These are phyloP conservation scores for Neolamprologus devosi DNA, from an alignment of 2,113 vertebrate genomes.

Conservation along the genomic window DNA sequence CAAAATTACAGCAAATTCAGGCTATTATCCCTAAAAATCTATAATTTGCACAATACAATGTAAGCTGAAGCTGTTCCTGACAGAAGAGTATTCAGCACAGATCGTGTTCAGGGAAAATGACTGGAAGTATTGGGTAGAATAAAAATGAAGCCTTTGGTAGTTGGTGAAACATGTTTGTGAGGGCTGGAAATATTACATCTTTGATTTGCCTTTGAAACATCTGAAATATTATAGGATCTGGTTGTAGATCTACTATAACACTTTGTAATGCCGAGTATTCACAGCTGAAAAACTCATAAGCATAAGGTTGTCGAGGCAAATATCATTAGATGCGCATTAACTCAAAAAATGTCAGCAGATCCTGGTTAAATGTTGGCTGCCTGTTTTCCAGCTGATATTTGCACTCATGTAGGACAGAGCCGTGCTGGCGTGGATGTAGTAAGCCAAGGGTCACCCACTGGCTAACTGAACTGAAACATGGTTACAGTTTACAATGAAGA, in stretches of 20 bases:
- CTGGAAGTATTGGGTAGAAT: background rate
- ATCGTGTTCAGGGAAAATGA: background rate
- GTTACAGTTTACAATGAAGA: background rate
- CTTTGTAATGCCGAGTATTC: background rate
- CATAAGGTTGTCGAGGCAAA: background rate
- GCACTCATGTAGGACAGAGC: background rate
- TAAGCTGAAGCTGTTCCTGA: background rate
- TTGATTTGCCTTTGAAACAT: background rate
- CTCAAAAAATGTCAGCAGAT: background rate
- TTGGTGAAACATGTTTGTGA: background rate
- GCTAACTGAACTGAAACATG: background rate
- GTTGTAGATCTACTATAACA: background rate
- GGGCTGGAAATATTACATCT: background rate
- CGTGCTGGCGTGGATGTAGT: background rate
- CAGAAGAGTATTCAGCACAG: background rate
- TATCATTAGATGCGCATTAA: accelerated
- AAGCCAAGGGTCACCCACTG: background rate
- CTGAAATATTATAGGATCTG: background rate
- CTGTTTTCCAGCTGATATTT: background rate
- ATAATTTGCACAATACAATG: background rate
- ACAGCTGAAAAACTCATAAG: background rate
- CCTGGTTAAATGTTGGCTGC: background rate
- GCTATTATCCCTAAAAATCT: background rate
- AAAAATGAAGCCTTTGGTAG: background rate
- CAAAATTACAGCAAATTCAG: background rate